These are phyloP conservation scores for Zelostemma sp. DNA, from an alignment of 1,140 invertebrate species.

Conservation along the genomic window DNA sequence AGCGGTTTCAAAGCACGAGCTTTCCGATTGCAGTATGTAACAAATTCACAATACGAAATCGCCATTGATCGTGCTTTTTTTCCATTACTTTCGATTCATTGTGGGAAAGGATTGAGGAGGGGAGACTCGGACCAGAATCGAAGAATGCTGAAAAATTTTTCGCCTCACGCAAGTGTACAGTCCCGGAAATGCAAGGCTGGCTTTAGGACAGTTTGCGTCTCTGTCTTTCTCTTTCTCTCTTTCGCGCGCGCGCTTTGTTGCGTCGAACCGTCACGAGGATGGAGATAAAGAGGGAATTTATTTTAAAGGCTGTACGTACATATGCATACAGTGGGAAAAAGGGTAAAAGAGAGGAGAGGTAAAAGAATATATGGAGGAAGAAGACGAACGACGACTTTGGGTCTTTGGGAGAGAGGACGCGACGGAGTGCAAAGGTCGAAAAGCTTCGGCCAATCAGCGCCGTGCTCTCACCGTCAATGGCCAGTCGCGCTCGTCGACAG, in stretches of 20 bases:
- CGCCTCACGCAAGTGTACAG: conserved; percentile 11
- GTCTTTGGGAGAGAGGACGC: conserved; percentile 3
- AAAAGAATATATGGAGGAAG: conserved; percentile 9
- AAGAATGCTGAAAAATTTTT: conserved; percentile 14
- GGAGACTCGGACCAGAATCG: no score
- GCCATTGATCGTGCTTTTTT: conserved; percentile 28
- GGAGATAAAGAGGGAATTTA: no score
- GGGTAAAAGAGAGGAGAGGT: background rate
- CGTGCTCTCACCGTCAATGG: conserved; percentile 49
- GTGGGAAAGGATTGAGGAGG: no score
- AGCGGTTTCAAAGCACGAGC: conserved; percentile 7
- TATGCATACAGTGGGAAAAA: background rate
- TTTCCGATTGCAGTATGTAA: no score
- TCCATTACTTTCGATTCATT: no score
- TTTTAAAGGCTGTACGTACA: conserved; percentile 3
- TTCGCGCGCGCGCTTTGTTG: no score
- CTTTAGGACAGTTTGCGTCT: no score
- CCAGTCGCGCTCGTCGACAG: conserved; percentile 62
- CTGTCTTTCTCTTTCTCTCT: no score
- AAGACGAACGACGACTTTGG: background rate
- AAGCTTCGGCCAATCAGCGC: conserved; percentile 52
- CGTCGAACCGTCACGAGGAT: no score
- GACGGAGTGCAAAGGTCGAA: conserved; percentile 29
- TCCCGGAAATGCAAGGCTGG: background rate
- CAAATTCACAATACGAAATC: no score